Percentiles rank a stretch among this genome's conserved stretches.
Evolutionary conservation across 2,888 invertebrate species (phyloP).

Genomic region (Sesia bembeciformis): DNA sequence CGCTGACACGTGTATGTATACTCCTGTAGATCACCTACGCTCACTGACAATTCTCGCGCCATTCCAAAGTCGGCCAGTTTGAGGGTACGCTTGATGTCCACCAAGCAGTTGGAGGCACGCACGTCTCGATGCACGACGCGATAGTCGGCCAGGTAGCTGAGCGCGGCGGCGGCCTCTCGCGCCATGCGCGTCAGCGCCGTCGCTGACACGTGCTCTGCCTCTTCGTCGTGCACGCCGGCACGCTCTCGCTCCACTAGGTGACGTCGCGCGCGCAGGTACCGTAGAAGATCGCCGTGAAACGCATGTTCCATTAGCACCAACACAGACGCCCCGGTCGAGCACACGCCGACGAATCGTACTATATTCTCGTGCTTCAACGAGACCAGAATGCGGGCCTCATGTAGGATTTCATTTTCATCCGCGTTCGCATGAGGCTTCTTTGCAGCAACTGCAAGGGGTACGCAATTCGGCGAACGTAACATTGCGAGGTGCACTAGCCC

Average conservation of each 20-base stretch:
- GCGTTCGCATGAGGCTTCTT: constrained; percentile 87
- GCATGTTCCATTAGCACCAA: constrained; percentile 94
- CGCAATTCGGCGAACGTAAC: constrained; percentile 21
- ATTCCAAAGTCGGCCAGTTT: constrained; percentile 92
- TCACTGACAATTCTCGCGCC: constrained; percentile 85
- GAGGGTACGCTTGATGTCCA: constrained; percentile 81
- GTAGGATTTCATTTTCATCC: constrained; percentile 81
- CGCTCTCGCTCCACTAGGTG: constrained; percentile 81
- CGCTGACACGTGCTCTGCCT: constrained; percentile 40
- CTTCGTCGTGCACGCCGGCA: constrained; percentile 26
- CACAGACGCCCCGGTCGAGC: constrained; percentile 84
- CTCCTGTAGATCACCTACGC: constrained; percentile 34
- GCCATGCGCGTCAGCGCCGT: constrained; percentile 84
- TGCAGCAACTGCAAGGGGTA: constrained; percentile 80
- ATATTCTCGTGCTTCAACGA: constrained; percentile 89
- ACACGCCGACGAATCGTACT: constrained; percentile 85
- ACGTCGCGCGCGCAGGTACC: constrained; percentile 80
- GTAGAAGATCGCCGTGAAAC: constrained; percentile 90
- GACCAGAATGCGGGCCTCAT: constrained; percentile 91
- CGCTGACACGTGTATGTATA: constrained; percentile 87
- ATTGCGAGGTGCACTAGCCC: constrained; percentile 39
- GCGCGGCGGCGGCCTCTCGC: constrained; percentile 83
- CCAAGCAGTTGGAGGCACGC: constrained; percentile 84
- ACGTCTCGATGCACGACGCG: constrained; percentile 92
- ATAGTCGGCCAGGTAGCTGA: constrained; percentile 83